These are phyloP conservation scores for Ptychodera flava DNA, from an alignment of 35 echinoderm and acorn worm genomes.

Conservation along the genomic window DNA sequence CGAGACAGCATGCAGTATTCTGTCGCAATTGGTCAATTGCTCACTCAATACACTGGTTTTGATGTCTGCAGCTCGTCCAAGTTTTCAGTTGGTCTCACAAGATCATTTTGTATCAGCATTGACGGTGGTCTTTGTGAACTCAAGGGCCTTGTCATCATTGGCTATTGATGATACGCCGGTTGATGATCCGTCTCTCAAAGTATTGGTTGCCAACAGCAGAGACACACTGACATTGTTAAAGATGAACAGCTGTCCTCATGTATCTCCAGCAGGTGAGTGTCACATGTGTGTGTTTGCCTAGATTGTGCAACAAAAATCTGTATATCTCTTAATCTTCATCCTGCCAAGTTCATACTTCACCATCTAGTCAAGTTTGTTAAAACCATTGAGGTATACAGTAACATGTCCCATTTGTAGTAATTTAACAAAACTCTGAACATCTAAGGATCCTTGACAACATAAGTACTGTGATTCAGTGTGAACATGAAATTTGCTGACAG, in stretches of 20 bases:
- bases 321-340: too few species aligned
- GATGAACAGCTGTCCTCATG: constrained; percentile 67
- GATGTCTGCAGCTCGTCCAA: constrained; percentile 67
- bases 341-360: too few species aligned
- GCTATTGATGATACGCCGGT: constrained; percentile 71
- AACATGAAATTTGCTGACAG: too few species aligned
- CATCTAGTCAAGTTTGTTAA: too few species aligned
- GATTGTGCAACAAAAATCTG: too few species aligned
- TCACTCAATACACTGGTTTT: constrained; percentile 70
- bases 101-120: constrained; percentile 52
- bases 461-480: too few species aligned
- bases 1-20: constrained; percentile 65
- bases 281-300: neutral
- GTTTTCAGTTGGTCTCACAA: constrained; percentile 39
- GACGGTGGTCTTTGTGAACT: constrained; percentile 59
- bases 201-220: constrained; percentile 39
- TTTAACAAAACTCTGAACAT: too few species aligned
- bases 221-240: constrained; percentile 54
- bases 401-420: too few species aligned
- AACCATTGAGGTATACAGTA: too few species aligned
- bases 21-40: constrained; percentile 59
- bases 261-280: constrained; percentile 50
- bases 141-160: constrained; percentile 34
- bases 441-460: too few species aligned
- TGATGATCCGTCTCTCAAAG: constrained; percentile 64